Evolutionary conservation across 2,113 vertebrate species (phyloP).

Genomic region (Balaenoptera acutorostrata): DNA sequence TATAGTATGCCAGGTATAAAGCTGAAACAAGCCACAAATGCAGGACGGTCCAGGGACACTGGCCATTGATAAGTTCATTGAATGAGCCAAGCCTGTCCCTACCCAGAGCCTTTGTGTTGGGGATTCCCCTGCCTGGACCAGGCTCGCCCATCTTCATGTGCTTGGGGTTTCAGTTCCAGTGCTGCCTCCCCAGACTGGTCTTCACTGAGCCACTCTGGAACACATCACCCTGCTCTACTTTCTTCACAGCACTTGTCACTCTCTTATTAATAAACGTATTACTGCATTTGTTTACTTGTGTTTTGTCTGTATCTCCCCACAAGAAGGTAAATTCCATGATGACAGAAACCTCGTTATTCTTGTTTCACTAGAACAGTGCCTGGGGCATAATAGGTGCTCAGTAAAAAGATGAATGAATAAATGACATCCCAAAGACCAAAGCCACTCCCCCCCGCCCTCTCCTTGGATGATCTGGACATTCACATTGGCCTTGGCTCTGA

Average conservation of each 20-base stretch:
- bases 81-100: not conserved
- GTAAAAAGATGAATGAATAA: not conserved
- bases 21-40: not conserved
- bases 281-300: not conserved
- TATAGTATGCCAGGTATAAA: not conserved
- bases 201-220: not conserved
- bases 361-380: not conserved
- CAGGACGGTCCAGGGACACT: not conserved
- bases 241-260: not conserved
- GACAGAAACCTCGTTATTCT: not conserved
- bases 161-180: not conserved
- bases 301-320: not conserved
- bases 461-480: no score
- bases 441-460: not conserved
- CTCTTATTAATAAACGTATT: not conserved
- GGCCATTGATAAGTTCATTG: not conserved
- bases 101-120: accelerated
- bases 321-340: not conserved
- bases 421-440: not conserved
- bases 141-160: not conserved
- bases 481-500: no score
- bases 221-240: not conserved
- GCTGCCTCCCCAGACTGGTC: not conserved
- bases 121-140: not conserved
- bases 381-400: not conserved